Conservation (phyloP, 2,113 vertebrate genomes). For the Penelope pileata region DNA sequence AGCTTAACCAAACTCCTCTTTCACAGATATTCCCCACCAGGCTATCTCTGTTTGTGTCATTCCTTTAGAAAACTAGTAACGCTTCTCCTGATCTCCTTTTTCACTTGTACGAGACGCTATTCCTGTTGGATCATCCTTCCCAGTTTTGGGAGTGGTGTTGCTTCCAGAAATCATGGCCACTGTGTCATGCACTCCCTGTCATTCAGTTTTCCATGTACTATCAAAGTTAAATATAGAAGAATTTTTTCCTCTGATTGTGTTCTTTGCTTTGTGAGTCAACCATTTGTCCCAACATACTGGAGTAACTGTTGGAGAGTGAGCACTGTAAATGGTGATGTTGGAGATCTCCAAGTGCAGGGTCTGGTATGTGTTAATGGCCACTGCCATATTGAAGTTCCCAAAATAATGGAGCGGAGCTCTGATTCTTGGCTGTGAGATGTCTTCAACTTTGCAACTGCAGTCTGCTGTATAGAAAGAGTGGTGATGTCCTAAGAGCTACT, state of each 20-base stretch:
- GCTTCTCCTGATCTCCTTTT: not conserved
- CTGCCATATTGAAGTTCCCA: not conserved
- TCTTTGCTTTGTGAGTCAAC: not conserved
- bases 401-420: not conserved
- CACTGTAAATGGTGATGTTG: not conserved
- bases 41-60: not conserved
- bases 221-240: not conserved
- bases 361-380: not conserved
- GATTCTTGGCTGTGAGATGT: not conserved
- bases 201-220: not conserved
- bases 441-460: not conserved
- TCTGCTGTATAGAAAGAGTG: not conserved
- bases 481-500: not conserved
- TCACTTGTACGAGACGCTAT: not conserved
- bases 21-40: accelerated
- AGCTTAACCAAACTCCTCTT: not conserved
- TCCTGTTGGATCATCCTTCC: not conserved
- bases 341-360: not conserved
- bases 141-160: not conserved
- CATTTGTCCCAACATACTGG: accelerated
- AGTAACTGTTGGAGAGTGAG: not conserved
- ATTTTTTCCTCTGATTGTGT: not conserved
- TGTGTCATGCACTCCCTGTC: accelerated
- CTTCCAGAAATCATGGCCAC: not conserved
- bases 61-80: not conserved